Evolutionary conservation across 2,888 invertebrate species (phyloP).

Genomic region (Nymphalis urticae): DNA sequence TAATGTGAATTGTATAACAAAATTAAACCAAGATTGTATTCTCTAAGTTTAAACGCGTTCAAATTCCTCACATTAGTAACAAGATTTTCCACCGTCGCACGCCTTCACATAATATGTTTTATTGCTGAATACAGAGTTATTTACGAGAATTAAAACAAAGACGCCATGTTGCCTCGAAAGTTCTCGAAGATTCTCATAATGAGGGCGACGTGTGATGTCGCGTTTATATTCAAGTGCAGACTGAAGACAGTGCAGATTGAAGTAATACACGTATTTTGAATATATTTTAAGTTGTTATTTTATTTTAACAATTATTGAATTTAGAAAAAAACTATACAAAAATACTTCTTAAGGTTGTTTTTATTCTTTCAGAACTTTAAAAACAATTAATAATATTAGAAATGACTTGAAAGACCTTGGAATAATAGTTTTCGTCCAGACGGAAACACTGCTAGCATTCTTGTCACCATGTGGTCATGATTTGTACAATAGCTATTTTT

Average conservation of each 20-base stretch:
- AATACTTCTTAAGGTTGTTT: too few relatives aligned
- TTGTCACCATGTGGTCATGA: too few relatives aligned
- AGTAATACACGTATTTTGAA: not conserved
- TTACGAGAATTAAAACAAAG: slow-evolving; percentile 59
- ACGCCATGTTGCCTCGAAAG: slow-evolving; percentile 58
- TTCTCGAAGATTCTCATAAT: slow-evolving; percentile 60
- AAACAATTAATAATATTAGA: too few relatives aligned
- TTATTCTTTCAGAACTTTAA: too few relatives aligned
- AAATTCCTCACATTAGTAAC: slow-evolving; percentile 27
- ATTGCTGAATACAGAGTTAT: slow-evolving; percentile 50
- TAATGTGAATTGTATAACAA: not conserved
- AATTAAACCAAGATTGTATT: not conserved
- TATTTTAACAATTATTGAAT: not conserved
- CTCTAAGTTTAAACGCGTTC: slow-evolving; percentile 10
- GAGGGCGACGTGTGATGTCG: slow-evolving; percentile 52
- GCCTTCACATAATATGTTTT: slow-evolving; percentile 55
- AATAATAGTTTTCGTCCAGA: too few relatives aligned
- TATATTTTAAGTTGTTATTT: not conserved
- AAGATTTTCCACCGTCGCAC: slow-evolving; percentile 42
- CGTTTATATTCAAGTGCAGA: slow-evolving; percentile 35
- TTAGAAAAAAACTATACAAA: too few relatives aligned
- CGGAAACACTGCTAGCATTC: too few relatives aligned
- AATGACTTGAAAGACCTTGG: too few relatives aligned
- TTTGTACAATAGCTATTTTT: too few relatives aligned
- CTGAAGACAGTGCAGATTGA: slow-evolving; percentile 17